A percentile compares a stretch with the other conserved stretches of the same genome.
These are phyloP conservation scores for Girardia tigrina DNA, from an alignment of 2,888 invertebrate species.

Conservation along the genomic window DNA sequence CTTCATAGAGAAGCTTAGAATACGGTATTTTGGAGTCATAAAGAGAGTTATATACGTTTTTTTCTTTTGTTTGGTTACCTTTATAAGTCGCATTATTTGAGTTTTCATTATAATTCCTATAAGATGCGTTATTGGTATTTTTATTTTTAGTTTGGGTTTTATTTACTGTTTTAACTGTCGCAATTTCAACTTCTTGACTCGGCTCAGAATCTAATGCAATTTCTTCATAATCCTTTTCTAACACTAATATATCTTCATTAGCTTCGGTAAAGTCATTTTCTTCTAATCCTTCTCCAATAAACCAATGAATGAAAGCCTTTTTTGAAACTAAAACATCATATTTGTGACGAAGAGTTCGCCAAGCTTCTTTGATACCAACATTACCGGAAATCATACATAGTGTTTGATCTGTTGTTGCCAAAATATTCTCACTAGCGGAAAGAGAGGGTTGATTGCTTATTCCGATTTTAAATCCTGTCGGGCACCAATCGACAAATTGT, in stretches of 20 bases:
- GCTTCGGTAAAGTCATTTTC: constrained; percentile 74
- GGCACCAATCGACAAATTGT: constrained; percentile 36
- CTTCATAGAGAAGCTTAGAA: constrained; percentile 4
- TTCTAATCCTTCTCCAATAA: constrained; percentile 64
- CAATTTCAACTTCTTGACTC: constrained; percentile 12
- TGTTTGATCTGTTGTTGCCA: constrained; percentile 62
- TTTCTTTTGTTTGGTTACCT: not conserved
- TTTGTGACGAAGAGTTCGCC: constrained; percentile 65
- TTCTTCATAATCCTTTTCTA: constrained; percentile 52
- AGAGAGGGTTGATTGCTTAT: constrained; percentile 32
- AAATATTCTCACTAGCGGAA: constrained; percentile 47
- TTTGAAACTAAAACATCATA: constrained; percentile 61
- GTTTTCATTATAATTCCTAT: not conserved
- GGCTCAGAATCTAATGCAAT: constrained; percentile 42
- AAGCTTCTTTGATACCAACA: constrained; percentile 74
- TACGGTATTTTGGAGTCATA: not conserved
- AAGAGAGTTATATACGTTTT: not conserved
- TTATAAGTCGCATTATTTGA: not conserved
- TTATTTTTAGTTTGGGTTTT: not conserved
- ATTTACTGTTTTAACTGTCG: not conserved
- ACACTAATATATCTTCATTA: constrained; percentile 61
- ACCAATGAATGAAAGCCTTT: constrained; percentile 77
- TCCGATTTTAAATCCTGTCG: constrained; percentile 36
- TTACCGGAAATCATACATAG: constrained; percentile 78
- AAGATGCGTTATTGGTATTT: not conserved